Base-by-base conservation (phyloP, 2,797 vertebrate genomes). In the Spondyliosoma cantharus region DNA sequence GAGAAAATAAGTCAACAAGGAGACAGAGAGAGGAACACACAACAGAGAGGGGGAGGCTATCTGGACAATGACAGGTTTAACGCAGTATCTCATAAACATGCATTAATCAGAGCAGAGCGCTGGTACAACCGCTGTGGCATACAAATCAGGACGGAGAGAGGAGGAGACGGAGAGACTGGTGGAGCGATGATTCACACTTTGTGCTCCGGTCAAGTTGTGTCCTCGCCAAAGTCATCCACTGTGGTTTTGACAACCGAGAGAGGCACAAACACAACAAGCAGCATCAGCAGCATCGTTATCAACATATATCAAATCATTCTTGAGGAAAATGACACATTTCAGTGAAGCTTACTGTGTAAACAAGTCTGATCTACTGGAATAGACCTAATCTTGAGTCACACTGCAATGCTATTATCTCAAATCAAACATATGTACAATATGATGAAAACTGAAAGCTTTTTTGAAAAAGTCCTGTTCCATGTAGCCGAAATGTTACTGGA, bases 71-170 rank as follows among this genome's bases (percentile, higher is more conserved):
- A 88, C 87, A 88, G 86, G 60, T 89, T 89, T 89, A 91, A 89
- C 71, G 74, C 72, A 49, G 68, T 48, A 43, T 89, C 87, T 81
- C 86, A 85, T 93, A 93, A 93, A 94, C 92, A 93, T 71, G 56
- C 88, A 90, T 94, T 89, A 87, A 93, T 93, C 91, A 89, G 62
- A 79, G 88, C 70, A 24, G 71, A 66, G 60, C 65, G 57, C 78
- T 85, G 80, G 25, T 72, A 42, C 68, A 76, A 80, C 80, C 24
- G 71, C 74, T 69, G 76, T n/a, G 59, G 74, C 65, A 63, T 74
- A 71, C 75, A 81, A 78, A 74, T 79, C 63, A 61, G 81, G 75
- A 58, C 46, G 14, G 56, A 71, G 29, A 56, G 76, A 42, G 63
- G 53, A 15, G 22, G 53, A 53, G 73, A 75, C 42, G 7, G 20